Evolutionary conservation across 2,888 invertebrate genomes (phyloP).

Genomic region (Geotrupes spiniger): DNA sequence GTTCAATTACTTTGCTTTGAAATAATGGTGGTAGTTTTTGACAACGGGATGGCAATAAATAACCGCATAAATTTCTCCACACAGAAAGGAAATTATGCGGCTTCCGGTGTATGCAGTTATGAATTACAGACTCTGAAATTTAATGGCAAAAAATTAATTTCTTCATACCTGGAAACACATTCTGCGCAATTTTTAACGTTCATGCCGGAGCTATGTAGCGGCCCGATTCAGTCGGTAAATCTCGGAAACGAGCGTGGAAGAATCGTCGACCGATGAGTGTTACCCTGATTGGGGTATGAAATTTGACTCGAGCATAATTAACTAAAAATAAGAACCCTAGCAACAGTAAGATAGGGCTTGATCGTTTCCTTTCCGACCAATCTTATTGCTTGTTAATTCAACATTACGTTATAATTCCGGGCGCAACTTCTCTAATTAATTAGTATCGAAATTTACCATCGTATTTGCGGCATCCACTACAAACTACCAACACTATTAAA

Average conservation of each 20-base stretch:
- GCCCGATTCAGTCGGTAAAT: constrained; percentile 31
- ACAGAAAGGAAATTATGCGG: constrained; percentile 31
- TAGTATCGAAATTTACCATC: constrained; percentile 30
- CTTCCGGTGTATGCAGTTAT: constrained; percentile 30
- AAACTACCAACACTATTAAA: constrained; percentile 15
- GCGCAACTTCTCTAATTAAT: constrained; percentile 32
- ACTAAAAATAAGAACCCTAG: constrained; percentile 16
- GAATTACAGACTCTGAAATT: constrained; percentile 30
- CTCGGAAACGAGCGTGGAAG: constrained; percentile 32
- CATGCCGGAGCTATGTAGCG: constrained; percentile 25
- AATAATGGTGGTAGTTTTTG: constrained; percentile 26
- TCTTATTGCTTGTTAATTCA: constrained; percentile 27
- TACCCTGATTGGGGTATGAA: constrained; percentile 18
- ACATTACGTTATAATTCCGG: constrained; percentile 27
- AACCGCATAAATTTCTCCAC: constrained; percentile 27
- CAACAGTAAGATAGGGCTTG: constrained; percentile 4
- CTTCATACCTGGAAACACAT: constrained; percentile 27
- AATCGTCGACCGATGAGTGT: constrained; percentile 26
- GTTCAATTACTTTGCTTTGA: constrained; percentile 26
- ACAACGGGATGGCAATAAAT: constrained; percentile 29
- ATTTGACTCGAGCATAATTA: constrained; percentile 16
- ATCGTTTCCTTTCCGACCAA: constrained; percentile 2
- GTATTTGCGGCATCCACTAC: constrained; percentile 17
- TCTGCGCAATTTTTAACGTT: constrained; percentile 27
- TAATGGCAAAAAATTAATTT: constrained; percentile 32